Base-by-base conservation (phyloP, 1,140 invertebrate species). In the Drosophila bipectinata region DNA sequence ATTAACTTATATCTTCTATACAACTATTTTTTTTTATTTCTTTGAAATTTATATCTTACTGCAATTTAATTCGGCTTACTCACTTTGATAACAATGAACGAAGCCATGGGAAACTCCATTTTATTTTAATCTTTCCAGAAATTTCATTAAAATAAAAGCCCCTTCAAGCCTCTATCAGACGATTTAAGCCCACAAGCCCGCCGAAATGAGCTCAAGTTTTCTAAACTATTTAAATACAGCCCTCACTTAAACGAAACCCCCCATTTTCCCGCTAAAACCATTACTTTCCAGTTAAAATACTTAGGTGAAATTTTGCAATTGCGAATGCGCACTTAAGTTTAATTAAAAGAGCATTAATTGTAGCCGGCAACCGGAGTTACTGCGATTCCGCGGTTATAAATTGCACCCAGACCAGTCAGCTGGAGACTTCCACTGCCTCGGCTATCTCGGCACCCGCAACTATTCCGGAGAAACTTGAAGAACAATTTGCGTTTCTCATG, bases 321-420 rank as follows among this genome's bases (percentile, higher is more conserved):
- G 76, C 75, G 76, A 66, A 83, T 79, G 83, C 84, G 72, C 84
- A 83, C 84, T 89, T 79, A 61, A 88, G 79, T 88, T 88, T 82
- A 83, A 88, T 88, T 88, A 88, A 88, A 88, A 79, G 76, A 69
- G 74, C 79, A 88, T 88, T 88, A 88, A 88, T 88, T 88, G 83
- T 88, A 78, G 77, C 63, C 37, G 45, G 74, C 74, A 71, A 74
- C 41, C 54, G 39, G 48, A 68, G 57, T 53, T 55, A 53, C 58
- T 61, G 48, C 56, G 37, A 47, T 58, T 44, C 44, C 68, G 51
- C 44, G 47, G 72, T 69, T 77, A 78, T 82, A 82, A 82, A 82
- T 79, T 77, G 59, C 30, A 55, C 6, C 34, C 24, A 18, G 53
- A 12, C 58, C 47, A 73, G 71, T 73, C 68, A 56, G 57, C 45